These are phyloP conservation scores for Scyliorhinus canicula DNA, from an alignment of 2,797 vertebrate species.

Conservation along the genomic window DNA sequence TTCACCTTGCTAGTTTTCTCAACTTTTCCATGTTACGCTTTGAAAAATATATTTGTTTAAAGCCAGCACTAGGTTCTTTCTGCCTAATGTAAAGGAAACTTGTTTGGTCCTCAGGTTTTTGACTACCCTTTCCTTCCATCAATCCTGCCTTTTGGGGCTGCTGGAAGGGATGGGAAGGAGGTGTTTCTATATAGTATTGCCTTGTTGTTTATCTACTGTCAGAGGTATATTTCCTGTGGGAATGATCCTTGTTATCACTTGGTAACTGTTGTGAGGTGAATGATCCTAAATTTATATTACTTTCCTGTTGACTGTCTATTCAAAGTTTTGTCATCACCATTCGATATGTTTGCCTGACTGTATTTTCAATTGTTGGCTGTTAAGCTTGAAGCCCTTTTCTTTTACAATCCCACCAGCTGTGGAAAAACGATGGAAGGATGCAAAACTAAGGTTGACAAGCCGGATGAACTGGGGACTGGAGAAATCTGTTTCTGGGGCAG, in stretches of 20 bases:
- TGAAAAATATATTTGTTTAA: neutral
- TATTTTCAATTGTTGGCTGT: neutral
- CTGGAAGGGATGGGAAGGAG: neutral
- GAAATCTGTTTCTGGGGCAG: constrained; percentile 72
- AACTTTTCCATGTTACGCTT: neutral
- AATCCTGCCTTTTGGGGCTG: neutral
- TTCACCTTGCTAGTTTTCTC: too few species aligned
- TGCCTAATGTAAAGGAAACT: neutral
- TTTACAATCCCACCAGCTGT: constrained; percentile 53
- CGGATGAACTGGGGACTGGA: constrained; percentile 57
- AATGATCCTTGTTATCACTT: neutral
- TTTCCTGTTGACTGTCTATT: neutral
- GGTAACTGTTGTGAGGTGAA: neutral
- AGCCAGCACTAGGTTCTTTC: neutral
- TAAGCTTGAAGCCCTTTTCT: neutral
- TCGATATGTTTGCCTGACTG: neutral
- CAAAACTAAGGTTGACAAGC: constrained; percentile 59
- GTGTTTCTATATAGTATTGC: neutral
- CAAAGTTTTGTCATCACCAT: too few species aligned
- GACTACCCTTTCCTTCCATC: neutral
- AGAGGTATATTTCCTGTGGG: neutral
- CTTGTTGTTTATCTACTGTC: neutral
- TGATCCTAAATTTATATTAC: neutral
- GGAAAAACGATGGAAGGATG: constrained; percentile 61
- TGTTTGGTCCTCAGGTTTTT: neutral